These are phyloP conservation scores for Listronotus bonariensis DNA, from an alignment of 1,140 invertebrate species.

Conservation along the genomic window DNA sequence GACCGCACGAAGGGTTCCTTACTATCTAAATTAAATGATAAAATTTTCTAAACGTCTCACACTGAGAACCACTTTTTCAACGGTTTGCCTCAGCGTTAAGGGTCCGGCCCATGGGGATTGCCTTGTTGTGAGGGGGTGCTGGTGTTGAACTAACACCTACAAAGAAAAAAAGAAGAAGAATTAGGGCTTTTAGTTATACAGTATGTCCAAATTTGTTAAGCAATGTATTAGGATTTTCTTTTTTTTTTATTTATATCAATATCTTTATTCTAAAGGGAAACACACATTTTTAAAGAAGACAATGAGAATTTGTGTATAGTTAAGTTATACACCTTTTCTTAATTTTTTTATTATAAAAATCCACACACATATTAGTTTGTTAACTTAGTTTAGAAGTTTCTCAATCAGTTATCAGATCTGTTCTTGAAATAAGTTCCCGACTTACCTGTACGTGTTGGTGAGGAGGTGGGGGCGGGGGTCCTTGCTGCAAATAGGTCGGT, in stretches of 20 bases:
- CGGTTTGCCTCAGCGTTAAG: slow-evolving; percentile 35
- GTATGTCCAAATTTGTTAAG: too few species aligned
- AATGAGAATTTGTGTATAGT: neutral
- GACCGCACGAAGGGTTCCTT: neutral
- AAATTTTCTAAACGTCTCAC: slow-evolving; percentile 1
- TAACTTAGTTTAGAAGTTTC: too few species aligned
- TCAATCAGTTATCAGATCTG: too few species aligned
- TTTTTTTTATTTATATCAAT: too few species aligned
- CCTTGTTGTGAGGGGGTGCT: slow-evolving; percentile 38
- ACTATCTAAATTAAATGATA: slow-evolving; percentile 13
- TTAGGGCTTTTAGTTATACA: too few species aligned
- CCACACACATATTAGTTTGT: neutral
- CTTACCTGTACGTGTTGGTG: slow-evolving; percentile 48
- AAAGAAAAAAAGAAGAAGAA: neutral
- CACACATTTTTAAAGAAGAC: too few species aligned
- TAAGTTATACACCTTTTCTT: neutral
- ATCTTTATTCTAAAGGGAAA: too few species aligned
- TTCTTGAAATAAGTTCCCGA: too few species aligned
- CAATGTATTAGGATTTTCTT: too few species aligned
- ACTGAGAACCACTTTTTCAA: neutral
- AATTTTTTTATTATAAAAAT: neutral
- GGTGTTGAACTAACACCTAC: slow-evolving; percentile 35
- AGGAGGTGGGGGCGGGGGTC: slow-evolving; percentile 59
- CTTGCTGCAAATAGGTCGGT: slow-evolving; percentile 60
- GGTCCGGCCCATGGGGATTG: slow-evolving; percentile 39